Evolutionary conservation across 2,888 invertebrate genomes (phyloP).

Genomic region (Polylopha cassiicola): DNA sequence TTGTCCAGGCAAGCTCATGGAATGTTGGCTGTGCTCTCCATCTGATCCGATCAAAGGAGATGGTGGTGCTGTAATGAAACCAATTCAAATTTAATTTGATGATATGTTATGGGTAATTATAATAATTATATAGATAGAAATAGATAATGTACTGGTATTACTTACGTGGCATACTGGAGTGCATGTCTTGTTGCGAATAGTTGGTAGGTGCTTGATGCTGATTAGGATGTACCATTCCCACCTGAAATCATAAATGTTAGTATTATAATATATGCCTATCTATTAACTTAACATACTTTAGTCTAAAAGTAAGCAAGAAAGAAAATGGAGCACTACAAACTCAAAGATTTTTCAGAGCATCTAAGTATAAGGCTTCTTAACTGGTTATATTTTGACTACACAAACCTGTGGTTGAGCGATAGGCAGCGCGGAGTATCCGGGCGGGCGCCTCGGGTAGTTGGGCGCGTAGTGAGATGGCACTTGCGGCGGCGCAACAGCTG

Average conservation of each 20-base stretch:
- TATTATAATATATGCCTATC: not conserved
- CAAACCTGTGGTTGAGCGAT: constrained; percentile 77
- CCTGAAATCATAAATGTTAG: constrained; percentile 51
- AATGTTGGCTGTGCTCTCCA: constrained; percentile 76
- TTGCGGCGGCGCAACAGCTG: constrained; percentile 96
- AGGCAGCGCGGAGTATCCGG: constrained; percentile 92
- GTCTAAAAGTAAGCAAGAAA: too few relatives aligned
- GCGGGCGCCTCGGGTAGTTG: constrained; percentile 89
- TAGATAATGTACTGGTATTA: constrained; percentile 28
- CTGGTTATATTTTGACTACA: too few relatives aligned
- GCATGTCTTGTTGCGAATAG: constrained; percentile 81
- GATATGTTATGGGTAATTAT: not conserved
- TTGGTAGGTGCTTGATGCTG: constrained; percentile 78
- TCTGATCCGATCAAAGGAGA: constrained; percentile 86
- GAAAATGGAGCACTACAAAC: too few relatives aligned
- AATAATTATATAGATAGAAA: not conserved
- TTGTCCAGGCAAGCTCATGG: constrained; percentile 69
- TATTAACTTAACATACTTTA: too few relatives aligned
- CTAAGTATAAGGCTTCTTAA: too few relatives aligned
- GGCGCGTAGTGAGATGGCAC: constrained; percentile 98
- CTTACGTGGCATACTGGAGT: constrained; percentile 90
- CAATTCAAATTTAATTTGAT: not conserved
- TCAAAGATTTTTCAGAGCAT: too few relatives aligned
- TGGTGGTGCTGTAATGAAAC: constrained; percentile 83
- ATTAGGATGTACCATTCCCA: constrained; percentile 93